A percentile compares a stretch with the other conserved stretches of the same genome.
phyloP scores from a whole-genome alignment of 2,888 invertebrate genomes.

The Entomobrya proxima region DNA sequence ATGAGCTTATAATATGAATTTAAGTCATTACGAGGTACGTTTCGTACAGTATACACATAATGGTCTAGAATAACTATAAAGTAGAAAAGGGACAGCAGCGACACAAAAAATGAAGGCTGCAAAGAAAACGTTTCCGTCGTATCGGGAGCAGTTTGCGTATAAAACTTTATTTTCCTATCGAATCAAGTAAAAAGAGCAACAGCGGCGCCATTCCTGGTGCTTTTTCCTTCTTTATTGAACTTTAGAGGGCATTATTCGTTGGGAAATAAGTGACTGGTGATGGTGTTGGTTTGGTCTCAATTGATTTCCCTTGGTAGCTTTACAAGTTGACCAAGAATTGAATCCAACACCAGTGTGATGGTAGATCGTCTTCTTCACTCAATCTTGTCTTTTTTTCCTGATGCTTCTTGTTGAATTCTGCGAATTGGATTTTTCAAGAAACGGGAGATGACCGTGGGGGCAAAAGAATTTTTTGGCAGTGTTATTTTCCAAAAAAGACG shows the following conservation, averaged over 20 bases:
- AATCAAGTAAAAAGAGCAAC: not conserved
- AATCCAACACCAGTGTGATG: constrained; percentile 19
- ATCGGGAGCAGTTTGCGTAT: constrained; percentile 20
- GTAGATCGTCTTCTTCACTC: constrained; percentile 16
- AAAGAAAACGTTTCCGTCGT: not conserved
- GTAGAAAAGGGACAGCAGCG: not conserved
- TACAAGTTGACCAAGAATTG: constrained; percentile 57
- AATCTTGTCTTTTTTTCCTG: not conserved
- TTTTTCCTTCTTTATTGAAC: not conserved
- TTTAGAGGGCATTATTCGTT: not conserved
- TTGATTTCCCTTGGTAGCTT: constrained; percentile 64
- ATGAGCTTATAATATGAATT: too few species aligned
- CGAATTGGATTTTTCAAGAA: not conserved
- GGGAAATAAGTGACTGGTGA: constrained; percentile 21
- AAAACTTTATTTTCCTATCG: constrained; percentile 21
- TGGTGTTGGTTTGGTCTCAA: constrained; percentile 38
- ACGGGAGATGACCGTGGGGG: not conserved
- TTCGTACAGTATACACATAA: too few species aligned
- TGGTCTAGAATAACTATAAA: too few species aligned
- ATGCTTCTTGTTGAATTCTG: not conserved
- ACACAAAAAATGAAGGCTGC: not conserved
- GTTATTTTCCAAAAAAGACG: constrained; percentile 5
- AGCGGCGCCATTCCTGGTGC: not conserved
- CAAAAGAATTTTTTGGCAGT: not conserved
- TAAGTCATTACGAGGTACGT: too few species aligned